Evolutionary conservation across 2,113 vertebrate genomes (phyloP).

Genomic region (Alouatta palliata): DNA sequence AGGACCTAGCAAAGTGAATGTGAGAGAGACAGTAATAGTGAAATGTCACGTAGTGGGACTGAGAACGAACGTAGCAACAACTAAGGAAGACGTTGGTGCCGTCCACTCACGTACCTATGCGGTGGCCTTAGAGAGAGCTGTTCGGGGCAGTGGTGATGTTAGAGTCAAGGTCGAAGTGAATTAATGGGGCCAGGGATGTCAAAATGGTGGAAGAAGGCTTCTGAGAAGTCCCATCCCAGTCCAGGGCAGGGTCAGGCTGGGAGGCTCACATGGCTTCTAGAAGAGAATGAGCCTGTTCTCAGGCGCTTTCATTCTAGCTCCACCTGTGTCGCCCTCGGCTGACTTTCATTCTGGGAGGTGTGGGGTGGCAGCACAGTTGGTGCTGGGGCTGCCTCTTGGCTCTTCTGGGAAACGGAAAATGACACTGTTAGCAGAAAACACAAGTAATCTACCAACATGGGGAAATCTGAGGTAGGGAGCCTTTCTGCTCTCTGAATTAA

Average conservation of each 20-base stretch:
- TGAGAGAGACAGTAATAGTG: neutral
- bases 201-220: neutral
- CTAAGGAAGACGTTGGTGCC: neutral
- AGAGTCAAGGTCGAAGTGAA: neutral
- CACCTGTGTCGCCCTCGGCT: neutral
- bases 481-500: constrained; percentile 51
- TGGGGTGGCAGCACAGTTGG: neutral
- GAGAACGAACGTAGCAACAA: neutral
- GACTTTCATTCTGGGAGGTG: neutral
- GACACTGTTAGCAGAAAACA: neutral
- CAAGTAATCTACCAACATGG: neutral
- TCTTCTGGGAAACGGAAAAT: neutral
- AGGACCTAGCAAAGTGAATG: neutral
- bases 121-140: neutral
- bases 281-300: neutral
- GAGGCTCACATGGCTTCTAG: neutral
- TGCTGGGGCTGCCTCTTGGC: neutral
- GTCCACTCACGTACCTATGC: neutral
- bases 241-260: neutral
- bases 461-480: neutral
- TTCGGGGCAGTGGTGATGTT: neutral
- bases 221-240: neutral
- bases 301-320: neutral
- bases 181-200: neutral
- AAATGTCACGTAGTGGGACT: neutral